These are phyloP conservation scores for Columba livia DNA, from an alignment of 2,113 vertebrate genomes.

Conservation along the genomic window DNA sequence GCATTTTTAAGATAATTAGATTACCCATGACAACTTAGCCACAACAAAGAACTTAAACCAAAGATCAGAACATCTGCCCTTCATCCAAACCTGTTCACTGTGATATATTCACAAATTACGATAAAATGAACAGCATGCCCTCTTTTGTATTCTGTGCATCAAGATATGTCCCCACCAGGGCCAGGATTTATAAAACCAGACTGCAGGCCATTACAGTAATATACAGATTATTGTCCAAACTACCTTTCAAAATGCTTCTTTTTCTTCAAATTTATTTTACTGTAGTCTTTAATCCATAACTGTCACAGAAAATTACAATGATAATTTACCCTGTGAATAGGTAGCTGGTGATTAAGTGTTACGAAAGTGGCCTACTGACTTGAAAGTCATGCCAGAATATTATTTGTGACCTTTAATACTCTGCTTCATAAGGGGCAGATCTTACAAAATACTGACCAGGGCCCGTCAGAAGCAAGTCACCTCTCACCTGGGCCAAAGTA, in stretches of 20 bases:
- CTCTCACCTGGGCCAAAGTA: background rate
- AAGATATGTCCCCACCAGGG: background rate
- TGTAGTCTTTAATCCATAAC: conserved; percentile 31
- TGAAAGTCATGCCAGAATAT: conserved; percentile 14
- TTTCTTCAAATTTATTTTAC: conserved; percentile 14
- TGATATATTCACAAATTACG: background rate
- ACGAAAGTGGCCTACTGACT: conserved; percentile 18
- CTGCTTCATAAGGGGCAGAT: background rate
- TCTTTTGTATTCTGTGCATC: background rate
- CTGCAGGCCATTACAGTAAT: background rate
- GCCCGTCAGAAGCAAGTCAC: background rate
- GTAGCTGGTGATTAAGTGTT: conserved; percentile 33
- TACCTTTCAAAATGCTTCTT: background rate
- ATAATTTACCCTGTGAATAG: conserved; percentile 27
- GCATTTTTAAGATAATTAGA: background rate
- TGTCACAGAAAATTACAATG: background rate
- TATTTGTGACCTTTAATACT: conserved; percentile 32
- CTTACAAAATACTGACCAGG: background rate
- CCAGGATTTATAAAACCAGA: background rate
- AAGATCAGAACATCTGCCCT: background rate
- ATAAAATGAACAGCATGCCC: background rate
- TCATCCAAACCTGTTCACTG: background rate
- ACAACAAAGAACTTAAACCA: background rate
- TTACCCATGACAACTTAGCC: background rate
- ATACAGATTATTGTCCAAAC: background rate